Conservation (phyloP, 2,888 invertebrate genomes). For the Apotomis betuletana region DNA sequence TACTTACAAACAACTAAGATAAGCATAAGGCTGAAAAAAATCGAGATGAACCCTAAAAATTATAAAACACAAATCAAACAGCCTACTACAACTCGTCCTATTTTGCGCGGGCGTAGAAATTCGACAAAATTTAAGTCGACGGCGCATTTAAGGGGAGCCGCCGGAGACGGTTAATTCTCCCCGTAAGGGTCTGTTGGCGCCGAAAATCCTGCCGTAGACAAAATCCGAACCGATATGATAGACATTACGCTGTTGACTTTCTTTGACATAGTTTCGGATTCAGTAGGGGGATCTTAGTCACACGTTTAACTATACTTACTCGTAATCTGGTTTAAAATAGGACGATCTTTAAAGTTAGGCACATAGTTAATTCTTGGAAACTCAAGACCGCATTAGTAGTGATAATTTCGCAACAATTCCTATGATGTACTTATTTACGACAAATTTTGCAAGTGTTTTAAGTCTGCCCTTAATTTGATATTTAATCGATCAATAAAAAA, state of each 20-base stretch:
- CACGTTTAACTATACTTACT: neutral
- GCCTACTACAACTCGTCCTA: constrained; percentile 29
- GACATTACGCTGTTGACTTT: constrained; percentile 41
- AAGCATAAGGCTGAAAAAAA: no score
- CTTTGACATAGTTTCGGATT: constrained; percentile 38
- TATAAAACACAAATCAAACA: neutral
- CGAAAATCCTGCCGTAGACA: constrained; percentile 79
- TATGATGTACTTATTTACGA: no score
- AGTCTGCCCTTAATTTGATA: no score
- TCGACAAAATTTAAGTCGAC: constrained; percentile 82
- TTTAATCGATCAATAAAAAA: no score
- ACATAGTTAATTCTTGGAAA: no score
- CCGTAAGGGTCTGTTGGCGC: constrained; percentile 82
- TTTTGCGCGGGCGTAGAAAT: constrained; percentile 68
- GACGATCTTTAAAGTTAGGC: no score
- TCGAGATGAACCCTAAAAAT: neutral
- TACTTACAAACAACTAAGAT: no score
- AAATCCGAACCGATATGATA: constrained; percentile 61
- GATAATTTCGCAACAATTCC: no score
- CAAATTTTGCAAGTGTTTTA: no score
- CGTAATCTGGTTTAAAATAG: no score
- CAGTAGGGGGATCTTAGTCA: constrained; percentile 12
- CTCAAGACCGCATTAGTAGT: no score
- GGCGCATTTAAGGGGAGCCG: constrained; percentile 80
- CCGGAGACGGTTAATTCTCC: constrained; percentile 80